Conservation (phyloP, 2,113 vertebrate species). For the cattle (Bos taurus) region DNA sequence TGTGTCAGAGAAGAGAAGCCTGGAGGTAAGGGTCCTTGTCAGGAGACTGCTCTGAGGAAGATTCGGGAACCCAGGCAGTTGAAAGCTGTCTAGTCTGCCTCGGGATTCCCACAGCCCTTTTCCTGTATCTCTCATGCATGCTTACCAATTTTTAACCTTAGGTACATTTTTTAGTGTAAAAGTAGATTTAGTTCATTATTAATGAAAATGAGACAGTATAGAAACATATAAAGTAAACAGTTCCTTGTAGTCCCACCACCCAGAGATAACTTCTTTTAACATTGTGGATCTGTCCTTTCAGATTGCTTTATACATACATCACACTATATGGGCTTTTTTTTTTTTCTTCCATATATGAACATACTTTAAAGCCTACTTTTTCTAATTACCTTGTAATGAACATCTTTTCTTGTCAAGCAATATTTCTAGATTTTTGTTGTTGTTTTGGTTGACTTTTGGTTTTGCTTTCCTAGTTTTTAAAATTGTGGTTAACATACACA, state of each 20-base stretch:
- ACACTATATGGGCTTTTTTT: background rate
- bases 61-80: background rate
- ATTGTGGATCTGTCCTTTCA: background rate
- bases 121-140: background rate
- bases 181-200: background rate
- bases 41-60: background rate
- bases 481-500: background rate
- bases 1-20: background rate
- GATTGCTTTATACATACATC: background rate
- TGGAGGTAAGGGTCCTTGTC: background rate
- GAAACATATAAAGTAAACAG: background rate
- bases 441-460: background rate
- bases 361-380: background rate
- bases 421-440: background rate
- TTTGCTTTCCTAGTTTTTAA: background rate
- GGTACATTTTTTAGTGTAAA: background rate
- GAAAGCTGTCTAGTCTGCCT: background rate
- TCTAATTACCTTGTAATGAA: background rate
- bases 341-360: background rate
- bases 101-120: background rate
- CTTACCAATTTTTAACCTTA: background rate
- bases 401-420: background rate
- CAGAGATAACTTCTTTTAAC: background rate
- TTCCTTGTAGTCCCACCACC: background rate
- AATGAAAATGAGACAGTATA: background rate